Percentiles rank a stretch among this genome's conserved stretches.
Conservation (phyloP, 2,797 vertebrate genomes). For the Yasuhikotakia modesta region DNA sequence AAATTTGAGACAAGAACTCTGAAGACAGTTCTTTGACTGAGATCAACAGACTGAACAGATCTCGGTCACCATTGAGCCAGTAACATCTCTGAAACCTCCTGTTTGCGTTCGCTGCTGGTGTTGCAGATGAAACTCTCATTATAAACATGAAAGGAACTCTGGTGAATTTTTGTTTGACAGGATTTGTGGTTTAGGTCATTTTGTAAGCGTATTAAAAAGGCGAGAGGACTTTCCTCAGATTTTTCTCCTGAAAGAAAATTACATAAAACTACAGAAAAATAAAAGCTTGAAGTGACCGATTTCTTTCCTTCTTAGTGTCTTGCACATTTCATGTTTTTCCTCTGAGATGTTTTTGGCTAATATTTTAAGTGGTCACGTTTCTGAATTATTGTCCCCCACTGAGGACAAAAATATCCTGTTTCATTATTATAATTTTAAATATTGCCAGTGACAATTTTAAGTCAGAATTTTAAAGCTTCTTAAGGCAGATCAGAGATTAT, state of each 20-base stretch:
- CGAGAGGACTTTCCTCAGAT: constrained; percentile 20
- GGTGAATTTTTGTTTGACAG: constrained; percentile 48
- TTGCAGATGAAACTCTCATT: constrained; percentile 42
- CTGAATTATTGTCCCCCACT: no score
- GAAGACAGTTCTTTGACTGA: constrained; percentile 19
- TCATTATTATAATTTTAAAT: not conserved
- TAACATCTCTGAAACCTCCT: constrained; percentile 19
- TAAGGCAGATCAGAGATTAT: not conserved
- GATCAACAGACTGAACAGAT: constrained; percentile 13
- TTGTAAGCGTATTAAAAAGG: constrained; percentile 42
- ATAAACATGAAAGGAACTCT: constrained; percentile 54
- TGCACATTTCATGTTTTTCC: constrained; percentile 9
- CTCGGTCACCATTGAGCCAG: constrained; percentile 13
- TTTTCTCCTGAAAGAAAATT: constrained; percentile 1
- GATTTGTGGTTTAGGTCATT: constrained; percentile 37
- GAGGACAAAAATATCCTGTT: constrained; percentile 3
- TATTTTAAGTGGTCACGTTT: constrained; percentile 18
- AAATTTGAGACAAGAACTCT: constrained; percentile 4
- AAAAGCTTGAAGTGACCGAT: constrained; percentile 24
- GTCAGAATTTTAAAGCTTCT: not conserved
- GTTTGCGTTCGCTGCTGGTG: constrained; percentile 9
- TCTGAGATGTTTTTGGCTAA: constrained; percentile 19
- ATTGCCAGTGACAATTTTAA: not conserved
- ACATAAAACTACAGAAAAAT: constrained; percentile 24
- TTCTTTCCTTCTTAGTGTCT: constrained; percentile 21